Conservation (phyloP, 2,113 vertebrate species). For the Peromyscus californicus region DNA sequence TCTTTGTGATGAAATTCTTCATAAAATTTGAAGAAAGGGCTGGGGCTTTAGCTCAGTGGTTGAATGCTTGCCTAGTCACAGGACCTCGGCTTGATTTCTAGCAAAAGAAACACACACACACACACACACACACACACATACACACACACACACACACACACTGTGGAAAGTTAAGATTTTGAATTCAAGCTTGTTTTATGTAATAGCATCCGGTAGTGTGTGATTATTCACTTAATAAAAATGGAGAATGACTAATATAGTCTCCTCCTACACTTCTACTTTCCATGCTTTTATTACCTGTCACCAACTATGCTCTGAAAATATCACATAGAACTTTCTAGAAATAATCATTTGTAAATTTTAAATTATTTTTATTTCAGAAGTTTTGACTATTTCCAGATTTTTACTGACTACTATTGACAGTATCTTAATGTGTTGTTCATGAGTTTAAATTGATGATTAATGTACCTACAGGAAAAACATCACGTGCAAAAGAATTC, state of each 20-base stretch:
- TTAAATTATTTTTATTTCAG: not conserved
- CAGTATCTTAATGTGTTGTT: not conserved
- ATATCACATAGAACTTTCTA: not conserved
- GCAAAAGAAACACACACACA: not conserved
- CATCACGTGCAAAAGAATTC: rapidly evolving
- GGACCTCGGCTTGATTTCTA: not conserved
- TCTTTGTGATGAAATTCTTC: not conserved
- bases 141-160: not conserved
- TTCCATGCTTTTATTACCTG: not conserved
- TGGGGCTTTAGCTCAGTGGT: not conserved
- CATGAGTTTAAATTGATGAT: not conserved
- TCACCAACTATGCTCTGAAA: not conserved
- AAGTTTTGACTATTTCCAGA: not conserved
- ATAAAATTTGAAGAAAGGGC: not conserved
- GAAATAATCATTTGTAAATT: not conserved
- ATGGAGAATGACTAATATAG: not conserved
- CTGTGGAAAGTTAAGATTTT: not conserved
- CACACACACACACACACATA: not conserved
- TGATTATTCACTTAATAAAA: not conserved
- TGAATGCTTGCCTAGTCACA: not conserved
- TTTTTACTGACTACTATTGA: not conserved
- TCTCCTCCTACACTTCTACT: no score
- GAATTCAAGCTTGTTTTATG: not conserved
- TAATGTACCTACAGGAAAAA: not conserved
- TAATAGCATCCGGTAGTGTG: not conserved